Conservation (phyloP, 2,113 vertebrate species). For the Bungarus multicinctus region DNA sequence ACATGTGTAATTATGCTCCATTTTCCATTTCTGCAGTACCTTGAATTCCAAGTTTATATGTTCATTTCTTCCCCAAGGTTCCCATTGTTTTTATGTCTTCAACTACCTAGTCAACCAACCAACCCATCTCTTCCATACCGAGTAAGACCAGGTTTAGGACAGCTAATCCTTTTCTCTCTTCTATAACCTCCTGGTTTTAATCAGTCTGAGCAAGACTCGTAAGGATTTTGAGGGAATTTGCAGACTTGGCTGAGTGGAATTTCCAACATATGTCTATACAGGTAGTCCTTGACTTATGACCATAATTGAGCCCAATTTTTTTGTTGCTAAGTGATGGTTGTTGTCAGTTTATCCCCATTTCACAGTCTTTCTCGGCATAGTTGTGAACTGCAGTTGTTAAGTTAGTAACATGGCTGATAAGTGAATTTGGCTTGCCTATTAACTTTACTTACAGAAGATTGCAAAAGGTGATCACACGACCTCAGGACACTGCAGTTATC, state of each 20-base stretch:
- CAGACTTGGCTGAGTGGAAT: background rate
- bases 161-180: background rate
- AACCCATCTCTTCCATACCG: background rate
- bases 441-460: background rate
- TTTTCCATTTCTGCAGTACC: background rate
- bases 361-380: background rate
- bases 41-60: background rate
- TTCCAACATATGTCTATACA: background rate
- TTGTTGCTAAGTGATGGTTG: background rate
- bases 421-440: background rate
- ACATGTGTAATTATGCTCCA: background rate
- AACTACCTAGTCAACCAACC: background rate
- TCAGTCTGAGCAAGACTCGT: background rate
- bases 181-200: background rate
- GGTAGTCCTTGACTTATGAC: background rate
- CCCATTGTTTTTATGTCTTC: background rate
- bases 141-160: background rate
- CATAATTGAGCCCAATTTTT: background rate
- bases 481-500: background rate
- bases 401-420: background rate
- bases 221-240: background rate
- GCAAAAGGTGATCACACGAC: background rate
- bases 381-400: background rate
- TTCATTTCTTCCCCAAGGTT: background rate
- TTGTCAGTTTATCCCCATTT: background rate